Conservation (phyloP, 2,113 vertebrate genomes). For the Phaethornis superciliosus region DNA sequence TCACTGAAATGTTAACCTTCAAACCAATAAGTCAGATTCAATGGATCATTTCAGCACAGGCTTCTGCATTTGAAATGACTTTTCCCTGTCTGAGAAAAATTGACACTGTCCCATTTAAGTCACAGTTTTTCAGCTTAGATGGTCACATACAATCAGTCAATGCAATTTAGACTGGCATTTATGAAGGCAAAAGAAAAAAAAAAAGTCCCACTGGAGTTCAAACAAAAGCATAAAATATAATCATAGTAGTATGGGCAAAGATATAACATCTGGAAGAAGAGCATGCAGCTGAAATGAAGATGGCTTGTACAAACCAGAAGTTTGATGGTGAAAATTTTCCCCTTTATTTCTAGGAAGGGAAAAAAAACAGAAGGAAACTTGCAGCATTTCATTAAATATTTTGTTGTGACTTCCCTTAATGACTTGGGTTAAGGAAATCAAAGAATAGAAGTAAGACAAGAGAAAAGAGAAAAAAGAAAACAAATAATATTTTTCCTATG, state of each 20-base stretch:
- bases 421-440: not conserved
- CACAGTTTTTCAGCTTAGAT: slow-evolving; percentile 43
- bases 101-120: slow-evolving; percentile 63
- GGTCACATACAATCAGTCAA: slow-evolving; percentile 42
- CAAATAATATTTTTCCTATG: not conserved
- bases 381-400: too few relatives aligned
- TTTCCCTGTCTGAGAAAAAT: slow-evolving; percentile 46
- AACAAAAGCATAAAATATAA: not conserved
- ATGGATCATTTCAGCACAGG: not conserved
- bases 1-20: slow-evolving; percentile 50
- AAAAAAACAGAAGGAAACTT: accelerated
- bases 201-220: not conserved
- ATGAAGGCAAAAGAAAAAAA: not conserved
- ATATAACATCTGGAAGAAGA: not conserved
- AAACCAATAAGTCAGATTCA: slow-evolving; percentile 28
- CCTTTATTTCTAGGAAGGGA: not conserved
- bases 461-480: not conserved
- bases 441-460: not conserved
- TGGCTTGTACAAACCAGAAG: not conserved
- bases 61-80: slow-evolving; percentile 27
- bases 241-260: not conserved
- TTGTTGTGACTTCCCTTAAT: not conserved
- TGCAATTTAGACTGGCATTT: slow-evolving; percentile 38
- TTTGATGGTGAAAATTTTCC: not conserved
- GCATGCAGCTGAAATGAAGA: not conserved